Conservation (phyloP, 1,140 invertebrate genomes). For the Aphaenogaster floridana region DNA sequence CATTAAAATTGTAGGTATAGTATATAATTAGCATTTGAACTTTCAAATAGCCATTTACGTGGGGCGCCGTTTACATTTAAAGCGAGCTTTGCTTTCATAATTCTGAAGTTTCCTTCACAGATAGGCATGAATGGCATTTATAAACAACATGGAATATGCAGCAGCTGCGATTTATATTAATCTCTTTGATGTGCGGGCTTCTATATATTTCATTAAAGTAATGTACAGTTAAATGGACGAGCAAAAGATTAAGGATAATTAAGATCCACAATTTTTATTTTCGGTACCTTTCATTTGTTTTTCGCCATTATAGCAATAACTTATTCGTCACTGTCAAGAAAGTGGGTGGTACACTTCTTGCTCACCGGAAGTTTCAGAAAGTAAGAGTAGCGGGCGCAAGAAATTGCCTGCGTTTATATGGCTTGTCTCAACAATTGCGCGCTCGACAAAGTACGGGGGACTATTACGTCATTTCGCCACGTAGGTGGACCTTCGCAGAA, state of each 20-base stretch:
- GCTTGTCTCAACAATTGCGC: slow-evolving; percentile 28
- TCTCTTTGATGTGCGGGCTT: not conserved
- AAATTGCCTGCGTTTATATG: not conserved
- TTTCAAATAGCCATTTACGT: slow-evolving; percentile 22
- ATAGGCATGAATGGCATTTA: not conserved
- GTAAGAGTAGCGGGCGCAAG: not conserved
- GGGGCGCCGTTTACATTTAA: slow-evolving; percentile 13
- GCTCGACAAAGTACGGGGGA: not conserved
- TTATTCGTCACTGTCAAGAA: not conserved
- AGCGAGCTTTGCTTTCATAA: slow-evolving; percentile 5
- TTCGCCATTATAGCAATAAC: not conserved
- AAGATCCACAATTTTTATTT: not conserved
- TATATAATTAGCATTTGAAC: slow-evolving; percentile 31
- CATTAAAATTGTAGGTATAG: slow-evolving; percentile 18
- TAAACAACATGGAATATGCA: not conserved
- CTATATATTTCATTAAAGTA: not conserved
- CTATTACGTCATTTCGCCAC: not conserved
- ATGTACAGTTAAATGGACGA: not conserved
- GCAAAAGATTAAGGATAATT: not conserved
- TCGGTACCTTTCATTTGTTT: too few relatives aligned
- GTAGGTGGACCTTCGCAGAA: not conserved
- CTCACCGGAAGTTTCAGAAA: not conserved
- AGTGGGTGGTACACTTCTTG: not conserved
- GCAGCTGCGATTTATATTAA: not conserved
- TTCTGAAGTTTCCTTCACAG: slow-evolving; percentile 26